A percentile compares a stretch with the other conserved stretches of the same genome.
Evolutionary conservation across 2,113 vertebrate genomes (phyloP).

Genomic region (Pachycephala philippinensis): DNA sequence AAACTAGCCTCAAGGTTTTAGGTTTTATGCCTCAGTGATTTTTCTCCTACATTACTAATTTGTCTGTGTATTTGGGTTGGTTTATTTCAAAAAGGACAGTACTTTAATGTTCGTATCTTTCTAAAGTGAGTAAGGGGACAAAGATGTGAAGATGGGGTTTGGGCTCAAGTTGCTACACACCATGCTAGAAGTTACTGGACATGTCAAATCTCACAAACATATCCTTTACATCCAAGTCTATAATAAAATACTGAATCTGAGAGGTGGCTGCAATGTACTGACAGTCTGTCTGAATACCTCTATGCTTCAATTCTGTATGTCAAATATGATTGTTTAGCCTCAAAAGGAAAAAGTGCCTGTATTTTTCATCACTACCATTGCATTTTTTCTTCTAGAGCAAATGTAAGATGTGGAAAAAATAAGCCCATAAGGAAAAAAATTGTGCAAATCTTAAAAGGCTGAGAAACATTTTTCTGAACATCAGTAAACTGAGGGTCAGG

Average conservation of each 20-base stretch:
- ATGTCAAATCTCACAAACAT: neutral
- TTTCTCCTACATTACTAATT: neutral
- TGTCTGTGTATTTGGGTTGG: neutral
- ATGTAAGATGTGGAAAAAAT: neutral
- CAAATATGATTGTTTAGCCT: accelerated
- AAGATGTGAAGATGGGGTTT: neutral
- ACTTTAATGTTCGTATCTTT: neutral
- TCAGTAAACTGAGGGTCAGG: neutral
- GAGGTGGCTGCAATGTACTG: neutral
- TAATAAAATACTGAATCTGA: neutral
- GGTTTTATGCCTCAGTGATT: neutral
- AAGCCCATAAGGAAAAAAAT: accelerated
- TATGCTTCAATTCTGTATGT: neutral
- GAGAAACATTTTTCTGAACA: neutral
- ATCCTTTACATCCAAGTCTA: neutral
- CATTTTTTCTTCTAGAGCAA: neutral
- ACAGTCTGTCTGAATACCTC: neutral
- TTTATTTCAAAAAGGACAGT: neutral
- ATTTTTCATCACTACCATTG: neutral
- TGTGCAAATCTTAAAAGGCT: neutral
- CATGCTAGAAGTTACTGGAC: neutral
- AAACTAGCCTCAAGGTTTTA: neutral
- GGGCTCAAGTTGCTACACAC: neutral
- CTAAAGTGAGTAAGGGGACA: neutral
- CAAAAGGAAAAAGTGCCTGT: neutral